Conservation (phyloP, 2,113 vertebrate species). For the Callionymus lyra region DNA sequence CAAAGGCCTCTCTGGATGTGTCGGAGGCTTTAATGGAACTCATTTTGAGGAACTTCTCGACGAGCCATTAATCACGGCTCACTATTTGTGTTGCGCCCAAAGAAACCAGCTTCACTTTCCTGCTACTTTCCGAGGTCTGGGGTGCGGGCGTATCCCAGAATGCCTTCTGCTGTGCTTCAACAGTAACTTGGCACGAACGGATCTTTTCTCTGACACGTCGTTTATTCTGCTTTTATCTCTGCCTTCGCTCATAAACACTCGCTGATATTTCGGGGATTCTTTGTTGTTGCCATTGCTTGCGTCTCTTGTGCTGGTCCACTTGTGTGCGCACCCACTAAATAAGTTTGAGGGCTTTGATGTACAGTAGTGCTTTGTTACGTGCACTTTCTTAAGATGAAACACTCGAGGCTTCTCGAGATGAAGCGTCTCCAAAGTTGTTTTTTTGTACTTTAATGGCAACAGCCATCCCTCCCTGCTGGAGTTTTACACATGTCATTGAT, state of each 20-base stretch:
- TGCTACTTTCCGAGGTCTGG: slow-evolving; percentile 7
- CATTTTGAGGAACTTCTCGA: too few relatives aligned
- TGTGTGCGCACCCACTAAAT: neutral
- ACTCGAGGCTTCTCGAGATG: slow-evolving; percentile 1
- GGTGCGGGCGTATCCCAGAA: slow-evolving; percentile 23
- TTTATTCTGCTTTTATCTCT: slow-evolving; percentile 29
- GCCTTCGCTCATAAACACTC: slow-evolving; percentile 17
- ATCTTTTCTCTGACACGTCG: slow-evolving; percentile 20
- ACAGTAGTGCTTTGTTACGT: slow-evolving; percentile 15
- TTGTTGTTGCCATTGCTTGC: slow-evolving; percentile 1
- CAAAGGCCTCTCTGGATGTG: too few relatives aligned
- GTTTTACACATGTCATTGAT: neutral
- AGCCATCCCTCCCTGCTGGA: slow-evolving; percentile 5
- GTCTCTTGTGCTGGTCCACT: slow-evolving; percentile 1
- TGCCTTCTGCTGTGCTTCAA: slow-evolving; percentile 23
- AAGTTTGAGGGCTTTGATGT: slow-evolving; percentile 9
- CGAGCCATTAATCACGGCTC: too few relatives aligned
- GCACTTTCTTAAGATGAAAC: slow-evolving; percentile 18
- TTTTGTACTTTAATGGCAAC: slow-evolving; percentile 1
- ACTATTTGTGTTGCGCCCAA: too few relatives aligned
- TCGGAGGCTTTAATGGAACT: too few relatives aligned
- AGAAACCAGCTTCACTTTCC: neutral
- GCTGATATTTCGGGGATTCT: slow-evolving; percentile 13
- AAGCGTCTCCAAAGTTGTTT: slow-evolving; percentile 4
- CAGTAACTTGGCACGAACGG: slow-evolving; percentile 6